Evolutionary conservation across 2,113 vertebrate genomes (phyloP), one percentile per base, ranked within the genome.

Genomic region (Lynx canadensis): DNA sequence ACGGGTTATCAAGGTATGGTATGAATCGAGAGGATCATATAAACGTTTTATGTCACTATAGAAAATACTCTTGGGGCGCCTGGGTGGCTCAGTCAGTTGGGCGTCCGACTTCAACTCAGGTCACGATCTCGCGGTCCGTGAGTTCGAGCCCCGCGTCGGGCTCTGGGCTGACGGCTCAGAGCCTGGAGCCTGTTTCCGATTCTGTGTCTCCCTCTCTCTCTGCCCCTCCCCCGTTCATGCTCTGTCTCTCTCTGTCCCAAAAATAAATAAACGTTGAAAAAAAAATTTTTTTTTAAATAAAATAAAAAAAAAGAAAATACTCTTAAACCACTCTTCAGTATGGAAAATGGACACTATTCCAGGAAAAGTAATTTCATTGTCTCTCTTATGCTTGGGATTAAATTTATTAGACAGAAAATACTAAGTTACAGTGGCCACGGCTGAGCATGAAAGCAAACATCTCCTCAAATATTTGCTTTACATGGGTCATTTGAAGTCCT

Each of bases 381-480:
- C 36, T 95, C 52, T 79, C 69, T 87, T 82, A 83, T 14, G 52
- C 48, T 89, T 93, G 68, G 41, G 74, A 85, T 97, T 93, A 78
- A 93, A 91, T 79, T 82, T 85, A 82, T 85, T 60, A 84, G 74
- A 18, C 52, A 86, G 63, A 81, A 69, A 87, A 85, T 38, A 36
- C 84, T 66, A 85, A 82, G 82, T 89, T 55, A 81, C 8, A 85
- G 48, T 85, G 55, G 88, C 71, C 60, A 69, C 33, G 66, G 68
- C 33, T 96, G 89, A 95, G 48, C 81, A 73, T 36, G 66, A 96
- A 76, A 82, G 90, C 86, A 97, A 94, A 84, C 16, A 52, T 78
- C 79, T 74, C 73, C 73, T 95, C 89, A 95, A 97, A 95, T 97
- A 96, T 96, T 98, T 96, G 92, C 68, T 97, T 94, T 95, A 60